Percentiles rank a stretch among this genome's conserved stretches.
Evolutionary conservation across 2,113 vertebrate species (phyloP).

Genomic region (Morone saxatilis): DNA sequence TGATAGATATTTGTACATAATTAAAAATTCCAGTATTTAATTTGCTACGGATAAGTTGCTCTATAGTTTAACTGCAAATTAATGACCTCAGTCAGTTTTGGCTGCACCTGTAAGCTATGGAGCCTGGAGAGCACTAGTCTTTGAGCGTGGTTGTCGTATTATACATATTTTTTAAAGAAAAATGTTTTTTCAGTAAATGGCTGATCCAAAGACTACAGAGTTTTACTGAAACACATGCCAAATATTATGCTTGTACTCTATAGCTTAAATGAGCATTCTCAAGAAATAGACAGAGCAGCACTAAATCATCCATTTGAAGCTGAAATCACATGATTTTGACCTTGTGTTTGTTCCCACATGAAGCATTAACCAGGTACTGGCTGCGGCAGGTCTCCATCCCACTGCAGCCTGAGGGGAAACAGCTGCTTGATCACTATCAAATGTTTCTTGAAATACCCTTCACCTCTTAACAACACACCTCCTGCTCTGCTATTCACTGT

Average conservation of each 20-base stretch:
- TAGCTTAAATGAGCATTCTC: background rate
- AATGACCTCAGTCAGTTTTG: too few relatives aligned
- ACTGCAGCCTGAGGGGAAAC: slow-evolving; percentile 42
- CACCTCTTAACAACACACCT: slow-evolving; percentile 30
- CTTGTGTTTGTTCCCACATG: slow-evolving; percentile 28
- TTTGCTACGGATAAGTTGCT: background rate
- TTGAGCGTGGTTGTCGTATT: background rate
- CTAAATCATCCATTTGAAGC: too few relatives aligned
- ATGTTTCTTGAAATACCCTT: slow-evolving; percentile 16
- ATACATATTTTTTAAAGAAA: background rate
- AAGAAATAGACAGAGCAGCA: background rate
- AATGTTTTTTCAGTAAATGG: too few relatives aligned
- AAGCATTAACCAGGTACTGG: background rate
- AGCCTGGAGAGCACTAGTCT: background rate
- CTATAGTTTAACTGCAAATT: background rate
- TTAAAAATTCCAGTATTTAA: background rate
- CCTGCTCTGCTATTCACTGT: slow-evolving; percentile 45
- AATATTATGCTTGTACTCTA: background rate
- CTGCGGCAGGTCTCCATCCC: slow-evolving; percentile 38
- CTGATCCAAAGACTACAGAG: too few relatives aligned
- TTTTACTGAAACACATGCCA: background rate
- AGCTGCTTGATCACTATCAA: slow-evolving; percentile 67
- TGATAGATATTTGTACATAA: background rate
- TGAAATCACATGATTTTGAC: background rate
- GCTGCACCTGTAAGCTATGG: background rate